Evolutionary conservation across 1,140 invertebrate genomes (phyloP).

Genomic region (Glomeris maerens): DNA sequence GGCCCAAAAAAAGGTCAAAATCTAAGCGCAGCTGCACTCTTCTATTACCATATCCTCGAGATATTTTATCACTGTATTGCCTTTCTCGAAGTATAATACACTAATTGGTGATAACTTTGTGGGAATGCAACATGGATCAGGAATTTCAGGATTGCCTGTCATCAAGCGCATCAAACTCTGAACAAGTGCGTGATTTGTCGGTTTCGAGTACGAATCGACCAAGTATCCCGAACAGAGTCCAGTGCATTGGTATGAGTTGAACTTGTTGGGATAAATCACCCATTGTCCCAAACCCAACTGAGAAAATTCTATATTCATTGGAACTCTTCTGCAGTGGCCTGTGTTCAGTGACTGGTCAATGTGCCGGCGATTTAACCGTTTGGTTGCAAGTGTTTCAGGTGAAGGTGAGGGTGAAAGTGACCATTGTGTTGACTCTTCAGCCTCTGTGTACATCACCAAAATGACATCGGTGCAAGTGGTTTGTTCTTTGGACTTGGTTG

Average conservation of each 20-base stretch:
- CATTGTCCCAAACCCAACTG: background rate
- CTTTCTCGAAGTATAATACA: background rate
- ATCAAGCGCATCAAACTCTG: background rate
- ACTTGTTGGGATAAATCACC: background rate
- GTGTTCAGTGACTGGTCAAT: background rate
- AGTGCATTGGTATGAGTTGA: conserved; percentile 1
- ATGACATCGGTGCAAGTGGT: background rate
- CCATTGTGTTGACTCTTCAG: background rate
- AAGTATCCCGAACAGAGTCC: background rate
- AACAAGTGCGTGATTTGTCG: background rate
- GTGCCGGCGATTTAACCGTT: background rate
- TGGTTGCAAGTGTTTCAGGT: background rate
- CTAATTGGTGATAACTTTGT: conserved; percentile 2
- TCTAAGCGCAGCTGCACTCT: background rate
- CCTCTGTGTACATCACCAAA: background rate
- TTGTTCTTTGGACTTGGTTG: too few species aligned
- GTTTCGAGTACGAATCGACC: background rate
- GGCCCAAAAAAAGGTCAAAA: background rate
- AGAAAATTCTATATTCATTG: background rate
- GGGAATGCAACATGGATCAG: background rate
- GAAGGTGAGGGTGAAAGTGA: background rate
- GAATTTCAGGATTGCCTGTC: background rate
- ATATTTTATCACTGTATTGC: background rate
- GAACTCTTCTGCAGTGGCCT: background rate
- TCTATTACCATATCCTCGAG: conserved; percentile 1